Conservation (phyloP, 2,797 vertebrate genomes). For the Hephaestus fuliginosus region DNA sequence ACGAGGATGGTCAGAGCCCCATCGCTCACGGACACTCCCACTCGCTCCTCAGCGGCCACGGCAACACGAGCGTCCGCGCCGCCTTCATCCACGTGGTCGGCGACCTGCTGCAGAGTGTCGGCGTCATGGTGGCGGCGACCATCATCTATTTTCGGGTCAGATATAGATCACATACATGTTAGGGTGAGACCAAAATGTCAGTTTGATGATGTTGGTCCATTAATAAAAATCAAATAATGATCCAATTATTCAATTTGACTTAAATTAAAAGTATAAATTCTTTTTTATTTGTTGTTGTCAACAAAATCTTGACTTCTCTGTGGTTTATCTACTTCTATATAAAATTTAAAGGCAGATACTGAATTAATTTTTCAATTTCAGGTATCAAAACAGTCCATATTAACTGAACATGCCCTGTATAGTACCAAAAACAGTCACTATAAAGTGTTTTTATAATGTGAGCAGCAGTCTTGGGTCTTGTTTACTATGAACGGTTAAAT, state of each 20-base stretch:
- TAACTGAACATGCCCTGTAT: not conserved
- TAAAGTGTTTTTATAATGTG: not conserved
- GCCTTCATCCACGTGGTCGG: slow-evolving; percentile 97
- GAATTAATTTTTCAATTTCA: not conserved
- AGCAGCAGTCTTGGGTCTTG: not conserved
- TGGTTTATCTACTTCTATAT: not conserved
- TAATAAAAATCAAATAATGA: not conserved
- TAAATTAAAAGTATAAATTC: not conserved
- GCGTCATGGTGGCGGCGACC: slow-evolving; percentile 93
- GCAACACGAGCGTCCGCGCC: slow-evolving; percentile 94
- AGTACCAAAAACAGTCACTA: not conserved
- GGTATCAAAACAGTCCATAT: not conserved
- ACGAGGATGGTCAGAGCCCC: slow-evolving; percentile 81
- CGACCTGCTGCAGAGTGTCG: slow-evolving; percentile 95
- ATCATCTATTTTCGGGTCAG: slow-evolving; percentile 97
- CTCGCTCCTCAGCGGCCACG: slow-evolving; percentile 80
- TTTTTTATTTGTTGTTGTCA: not conserved
- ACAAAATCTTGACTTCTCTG: not conserved
- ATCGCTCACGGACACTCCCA: slow-evolving; percentile 78
- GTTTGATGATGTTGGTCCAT: slow-evolving; percentile 4
- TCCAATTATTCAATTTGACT: not conserved
- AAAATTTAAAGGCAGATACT: not conserved
- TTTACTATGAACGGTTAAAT: slow-evolving; percentile 1
- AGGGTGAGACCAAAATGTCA: slow-evolving; percentile 38
- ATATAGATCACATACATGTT: slow-evolving; percentile 53